Evolutionary conservation across 2,113 vertebrate species (phyloP).

Genomic region (Mungos mungo): DNA sequence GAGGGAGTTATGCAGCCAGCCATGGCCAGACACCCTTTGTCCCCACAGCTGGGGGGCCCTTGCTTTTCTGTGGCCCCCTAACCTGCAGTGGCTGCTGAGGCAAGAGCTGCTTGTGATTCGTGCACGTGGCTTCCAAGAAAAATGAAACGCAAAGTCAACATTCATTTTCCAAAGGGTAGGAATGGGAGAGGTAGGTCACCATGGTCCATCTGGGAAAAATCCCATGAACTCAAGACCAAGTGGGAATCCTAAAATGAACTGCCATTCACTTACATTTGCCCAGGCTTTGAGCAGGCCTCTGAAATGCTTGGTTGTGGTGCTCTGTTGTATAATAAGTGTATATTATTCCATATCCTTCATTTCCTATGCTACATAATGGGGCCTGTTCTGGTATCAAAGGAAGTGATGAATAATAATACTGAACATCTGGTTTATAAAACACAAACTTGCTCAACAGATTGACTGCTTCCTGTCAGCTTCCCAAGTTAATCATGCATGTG

Average conservation of each 20-base stretch:
- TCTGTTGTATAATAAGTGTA: conserved; percentile 57
- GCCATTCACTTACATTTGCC: conserved; percentile 30
- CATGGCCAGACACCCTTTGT: not conserved
- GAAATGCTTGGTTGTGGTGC: conserved; percentile 13
- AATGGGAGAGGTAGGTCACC: not conserved
- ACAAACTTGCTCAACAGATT: conserved; percentile 78
- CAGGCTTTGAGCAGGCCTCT: conserved; percentile 51
- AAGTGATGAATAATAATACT: conserved; percentile 77
- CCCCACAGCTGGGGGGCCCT: not conserved
- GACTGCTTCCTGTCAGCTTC: conserved; percentile 77
- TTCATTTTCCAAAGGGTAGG: conserved; percentile 56
- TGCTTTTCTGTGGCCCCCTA: conserved; percentile 32
- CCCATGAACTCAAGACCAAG: conserved; percentile 60
- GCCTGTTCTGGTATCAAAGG: conserved; percentile 76
- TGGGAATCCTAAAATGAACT: conserved; percentile 58
- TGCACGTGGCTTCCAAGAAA: conserved; percentile 63
- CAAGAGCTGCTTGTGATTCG: conserved; percentile 42
- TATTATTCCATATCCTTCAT: conserved; percentile 77
- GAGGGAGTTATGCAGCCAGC: conserved; percentile 32
- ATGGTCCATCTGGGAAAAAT: conserved; percentile 63
- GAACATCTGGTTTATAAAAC: conserved; percentile 80
- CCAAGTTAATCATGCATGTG: conserved; percentile 67
- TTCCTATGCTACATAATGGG: conserved; percentile 76
- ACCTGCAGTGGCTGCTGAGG: conserved; percentile 21
- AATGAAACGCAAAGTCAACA: conserved; percentile 66